Conservation (phyloP, 2,113 vertebrate species). For the Azemiops feae region DNA sequence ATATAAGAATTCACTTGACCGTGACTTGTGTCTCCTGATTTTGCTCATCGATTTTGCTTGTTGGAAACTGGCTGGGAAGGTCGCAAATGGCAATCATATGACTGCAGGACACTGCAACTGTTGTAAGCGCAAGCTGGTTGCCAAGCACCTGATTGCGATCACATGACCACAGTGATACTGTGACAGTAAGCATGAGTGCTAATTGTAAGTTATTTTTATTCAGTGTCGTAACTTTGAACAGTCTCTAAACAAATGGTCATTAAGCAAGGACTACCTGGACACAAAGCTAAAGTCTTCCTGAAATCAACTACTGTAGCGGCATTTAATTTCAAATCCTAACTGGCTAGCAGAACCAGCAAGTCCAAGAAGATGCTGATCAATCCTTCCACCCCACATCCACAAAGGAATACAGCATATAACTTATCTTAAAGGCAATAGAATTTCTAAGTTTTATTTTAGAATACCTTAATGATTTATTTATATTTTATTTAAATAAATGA, state of each 20-base stretch:
- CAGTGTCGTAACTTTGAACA: background rate
- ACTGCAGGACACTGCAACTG: background rate
- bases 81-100: background rate
- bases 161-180: background rate
- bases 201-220: background rate
- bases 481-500: background rate
- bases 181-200: background rate
- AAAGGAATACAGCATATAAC: background rate
- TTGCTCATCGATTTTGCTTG: background rate
- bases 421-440: background rate
- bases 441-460: background rate
- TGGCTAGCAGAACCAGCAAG: background rate
- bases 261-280: background rate
- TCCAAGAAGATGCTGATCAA: background rate
- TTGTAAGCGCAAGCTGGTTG: background rate
- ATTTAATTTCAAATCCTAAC: background rate
- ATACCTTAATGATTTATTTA: too few relatives aligned
- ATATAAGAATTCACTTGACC: background rate
- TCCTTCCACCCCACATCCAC: background rate
- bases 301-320: background rate
- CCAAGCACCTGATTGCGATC: background rate
- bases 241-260: background rate
- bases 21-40: background rate
- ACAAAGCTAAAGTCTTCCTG: background rate
- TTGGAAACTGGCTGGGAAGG: background rate